These are phyloP conservation scores for Barypeithes pellucidus DNA, from an alignment of 2,888 invertebrate genomes.

Conservation along the genomic window DNA sequence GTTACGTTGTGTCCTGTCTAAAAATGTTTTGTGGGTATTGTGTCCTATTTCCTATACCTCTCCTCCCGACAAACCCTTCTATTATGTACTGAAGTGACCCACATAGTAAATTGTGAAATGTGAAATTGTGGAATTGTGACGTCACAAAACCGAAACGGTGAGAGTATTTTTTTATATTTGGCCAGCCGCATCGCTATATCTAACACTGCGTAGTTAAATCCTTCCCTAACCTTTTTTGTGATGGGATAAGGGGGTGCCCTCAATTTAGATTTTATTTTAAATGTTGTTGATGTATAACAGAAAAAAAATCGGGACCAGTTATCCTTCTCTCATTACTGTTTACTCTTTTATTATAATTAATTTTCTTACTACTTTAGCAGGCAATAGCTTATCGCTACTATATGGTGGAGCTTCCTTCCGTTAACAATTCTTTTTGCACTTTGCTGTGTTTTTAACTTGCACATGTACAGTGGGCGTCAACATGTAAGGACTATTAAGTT, in stretches of 20 bases:
- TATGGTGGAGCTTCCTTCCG: constrained; percentile 42
- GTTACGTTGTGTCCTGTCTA: constrained; percentile 32
- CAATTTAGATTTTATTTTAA: constrained; percentile 63
- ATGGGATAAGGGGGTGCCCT: constrained; percentile 87
- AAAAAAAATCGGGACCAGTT: constrained; percentile 63
- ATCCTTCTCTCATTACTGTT: constrained; percentile 70
- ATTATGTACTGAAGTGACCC: constrained; percentile 26
- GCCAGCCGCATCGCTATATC: constrained; percentile 59
- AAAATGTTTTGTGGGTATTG: constrained; percentile 61
- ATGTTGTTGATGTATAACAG: constrained; percentile 32
- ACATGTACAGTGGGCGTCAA: constrained; percentile 8
- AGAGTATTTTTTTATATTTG: constrained; percentile 64
- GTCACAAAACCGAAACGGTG: constrained; percentile 63
- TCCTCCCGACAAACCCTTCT: constrained; percentile 21
- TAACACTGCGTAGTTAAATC: constrained; percentile 60
- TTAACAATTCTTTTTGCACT: constrained; percentile 32
- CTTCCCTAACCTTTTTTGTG: constrained; percentile 70
- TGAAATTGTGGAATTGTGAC: constrained; percentile 47
- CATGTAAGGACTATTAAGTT: not conserved
- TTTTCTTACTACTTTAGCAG: constrained; percentile 50
- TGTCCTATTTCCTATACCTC: constrained; percentile 41
- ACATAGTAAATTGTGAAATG: constrained; percentile 37
- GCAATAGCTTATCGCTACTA: constrained; percentile 46
- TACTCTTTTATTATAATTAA: constrained; percentile 51
- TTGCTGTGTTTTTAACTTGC: constrained; percentile 24